Conservation (phyloP, 2,113 vertebrate species). For the Marmota monax region DNA sequence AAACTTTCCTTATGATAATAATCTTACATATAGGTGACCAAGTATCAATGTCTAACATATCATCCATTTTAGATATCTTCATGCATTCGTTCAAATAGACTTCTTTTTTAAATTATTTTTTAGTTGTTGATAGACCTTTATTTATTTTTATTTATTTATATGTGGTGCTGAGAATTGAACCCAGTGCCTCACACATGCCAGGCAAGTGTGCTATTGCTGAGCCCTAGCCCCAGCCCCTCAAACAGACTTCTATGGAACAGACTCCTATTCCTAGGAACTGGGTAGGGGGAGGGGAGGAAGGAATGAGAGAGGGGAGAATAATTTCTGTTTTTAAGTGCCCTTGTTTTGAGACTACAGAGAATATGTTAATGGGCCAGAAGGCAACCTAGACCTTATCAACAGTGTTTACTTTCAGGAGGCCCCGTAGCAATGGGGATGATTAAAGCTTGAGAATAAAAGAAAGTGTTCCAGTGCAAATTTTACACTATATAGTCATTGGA, state of each 20-base stretch:
- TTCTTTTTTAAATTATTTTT: background rate
- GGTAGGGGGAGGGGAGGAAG: background rate
- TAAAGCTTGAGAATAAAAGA: conserved; percentile 8
- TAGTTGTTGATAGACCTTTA: no score
- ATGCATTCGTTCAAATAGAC: background rate
- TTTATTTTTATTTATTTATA: no score
- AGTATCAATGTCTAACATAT: background rate
- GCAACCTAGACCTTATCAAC: background rate
- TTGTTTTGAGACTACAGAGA: background rate
- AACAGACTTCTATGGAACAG: background rate
- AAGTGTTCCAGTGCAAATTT: background rate
- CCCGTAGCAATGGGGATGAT: background rate
- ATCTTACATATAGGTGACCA: background rate
- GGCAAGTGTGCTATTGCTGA: no score
- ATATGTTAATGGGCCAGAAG: background rate
- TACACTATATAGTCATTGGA: background rate
- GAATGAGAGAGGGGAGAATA: background rate
- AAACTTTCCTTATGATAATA: conserved; percentile 1
- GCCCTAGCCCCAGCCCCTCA: background rate
- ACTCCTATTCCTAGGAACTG: background rate
- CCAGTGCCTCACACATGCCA: no score
- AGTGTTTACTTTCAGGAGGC: background rate
- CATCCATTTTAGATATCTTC: background rate
- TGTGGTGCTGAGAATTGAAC: no score
- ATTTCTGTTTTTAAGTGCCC: background rate